Evolutionary conservation across 2,888 invertebrate genomes (phyloP).

Genomic region (Leptura quadrifasciata): DNA sequence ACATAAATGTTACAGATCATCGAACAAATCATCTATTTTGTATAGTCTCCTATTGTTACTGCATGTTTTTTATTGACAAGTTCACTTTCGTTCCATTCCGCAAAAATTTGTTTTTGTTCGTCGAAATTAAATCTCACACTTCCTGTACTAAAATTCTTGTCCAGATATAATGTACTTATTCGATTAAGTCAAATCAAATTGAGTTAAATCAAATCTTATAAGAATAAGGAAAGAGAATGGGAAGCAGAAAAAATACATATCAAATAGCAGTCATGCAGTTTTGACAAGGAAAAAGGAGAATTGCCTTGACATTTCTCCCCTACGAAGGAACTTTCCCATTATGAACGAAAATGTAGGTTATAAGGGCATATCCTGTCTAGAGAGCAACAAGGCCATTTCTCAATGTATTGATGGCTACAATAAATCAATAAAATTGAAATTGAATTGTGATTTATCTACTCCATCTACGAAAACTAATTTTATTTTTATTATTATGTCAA

Average conservation of each 20-base stretch:
- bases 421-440: conserved; percentile 61
- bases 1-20: no score
- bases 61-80: no score
- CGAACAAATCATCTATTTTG: no score
- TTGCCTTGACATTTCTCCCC: conserved; percentile 27
- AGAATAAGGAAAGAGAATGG: no score
- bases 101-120: no score
- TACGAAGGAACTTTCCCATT: conserved; percentile 2
- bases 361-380: conserved; percentile 37
- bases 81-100: no score
- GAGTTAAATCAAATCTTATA: no score
- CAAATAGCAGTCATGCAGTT: not conserved
- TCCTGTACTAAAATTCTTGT: no score
- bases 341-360: conserved; percentile 18
- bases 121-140: no score
- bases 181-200: no score
- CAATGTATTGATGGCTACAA: conserved; percentile 45
- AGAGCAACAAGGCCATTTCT: conserved; percentile 38
- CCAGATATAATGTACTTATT: no score
- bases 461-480: conserved; percentile 53
- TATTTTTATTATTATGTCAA: conserved; percentile 53
- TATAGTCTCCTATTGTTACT: no score
- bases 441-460: conserved; percentile 61
- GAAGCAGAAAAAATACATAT: not conserved
- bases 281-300: conserved; percentile 19